Conservation (phyloP, 1,140 invertebrate genomes). For the Drosophila eugracilis region DNA sequence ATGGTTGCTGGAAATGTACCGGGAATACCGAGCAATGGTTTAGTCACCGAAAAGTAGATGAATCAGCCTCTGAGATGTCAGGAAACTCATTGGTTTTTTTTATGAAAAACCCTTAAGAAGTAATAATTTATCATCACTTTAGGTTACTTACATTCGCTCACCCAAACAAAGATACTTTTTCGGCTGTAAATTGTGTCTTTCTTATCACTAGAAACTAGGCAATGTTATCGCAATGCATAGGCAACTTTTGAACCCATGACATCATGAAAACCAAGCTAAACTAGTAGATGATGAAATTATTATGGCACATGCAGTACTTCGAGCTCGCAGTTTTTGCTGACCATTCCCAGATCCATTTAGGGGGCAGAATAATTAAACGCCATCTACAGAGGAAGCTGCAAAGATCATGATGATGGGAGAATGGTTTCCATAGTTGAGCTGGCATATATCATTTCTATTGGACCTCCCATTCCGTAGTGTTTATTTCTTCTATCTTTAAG, state of each 20-base stretch:
- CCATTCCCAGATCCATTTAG: slow-evolving; percentile 21
- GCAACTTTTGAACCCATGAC: slow-evolving; percentile 13
- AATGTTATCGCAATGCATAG: slow-evolving; percentile 30
- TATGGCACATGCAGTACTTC: slow-evolving; percentile 17
- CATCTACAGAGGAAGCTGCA: slow-evolving; percentile 29
- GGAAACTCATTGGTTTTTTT: slow-evolving; percentile 15
- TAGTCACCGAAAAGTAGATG: slow-evolving; percentile 19
- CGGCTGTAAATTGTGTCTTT: not conserved
- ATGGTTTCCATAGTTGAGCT: not conserved
- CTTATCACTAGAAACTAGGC: slow-evolving; percentile 16
- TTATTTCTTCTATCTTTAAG: slow-evolving; percentile 42
- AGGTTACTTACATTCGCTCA: too few species aligned
- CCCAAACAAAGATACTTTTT: too few species aligned
- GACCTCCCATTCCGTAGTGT: slow-evolving; percentile 11
- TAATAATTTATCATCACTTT: not conserved
- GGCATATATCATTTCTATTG: slow-evolving; percentile 22
- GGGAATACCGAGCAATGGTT: slow-evolving; percentile 30
- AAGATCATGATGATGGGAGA: slow-evolving; percentile 1
- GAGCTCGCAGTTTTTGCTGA: slow-evolving; percentile 1
- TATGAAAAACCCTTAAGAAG: not conserved
- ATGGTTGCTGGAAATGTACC: slow-evolving; percentile 15
- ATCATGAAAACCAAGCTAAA: slow-evolving; percentile 23
- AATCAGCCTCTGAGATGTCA: not conserved
- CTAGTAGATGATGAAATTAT: slow-evolving; percentile 17
- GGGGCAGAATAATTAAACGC: slow-evolving; percentile 35